Conservation (phyloP, 2,113 vertebrate species). For the Microtus montanus region DNA sequence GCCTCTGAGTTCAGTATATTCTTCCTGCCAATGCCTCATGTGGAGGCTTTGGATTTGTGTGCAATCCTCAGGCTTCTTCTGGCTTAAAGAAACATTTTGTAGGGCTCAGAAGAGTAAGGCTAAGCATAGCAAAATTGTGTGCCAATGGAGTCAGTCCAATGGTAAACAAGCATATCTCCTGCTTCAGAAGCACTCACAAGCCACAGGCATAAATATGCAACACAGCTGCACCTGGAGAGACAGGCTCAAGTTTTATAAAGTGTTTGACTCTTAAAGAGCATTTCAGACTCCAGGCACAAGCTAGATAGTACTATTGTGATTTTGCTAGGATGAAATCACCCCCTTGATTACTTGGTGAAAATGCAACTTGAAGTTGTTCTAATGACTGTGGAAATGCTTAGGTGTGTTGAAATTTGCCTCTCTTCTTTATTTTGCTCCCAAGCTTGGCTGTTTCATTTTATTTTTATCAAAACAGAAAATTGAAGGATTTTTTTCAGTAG, state of each 20-base stretch:
- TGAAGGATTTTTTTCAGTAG: not conserved
- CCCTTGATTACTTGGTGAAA: not conserved
- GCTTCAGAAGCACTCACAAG: constrained; percentile 41
- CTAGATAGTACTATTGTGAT: not conserved
- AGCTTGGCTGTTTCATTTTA: not conserved
- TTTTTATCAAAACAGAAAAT: not conserved
- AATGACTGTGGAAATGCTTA: not conserved
- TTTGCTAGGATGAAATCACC: not conserved
- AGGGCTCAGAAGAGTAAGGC: constrained; percentile 38
- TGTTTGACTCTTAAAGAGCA: constrained; percentile 8
- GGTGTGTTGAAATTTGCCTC: not conserved
- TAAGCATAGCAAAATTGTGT: constrained; percentile 48
- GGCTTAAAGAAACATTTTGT: constrained; percentile 2
- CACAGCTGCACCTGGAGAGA: not conserved
- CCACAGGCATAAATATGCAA: constrained; percentile 49
- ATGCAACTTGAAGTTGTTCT: not conserved
- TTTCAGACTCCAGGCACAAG: constrained; percentile 11
- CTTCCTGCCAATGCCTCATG: constrained; percentile 40
- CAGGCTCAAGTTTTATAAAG: constrained; percentile 51
- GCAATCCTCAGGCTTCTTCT: constrained; percentile 20
- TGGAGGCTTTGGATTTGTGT: constrained; percentile 41
- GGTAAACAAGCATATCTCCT: constrained; percentile 57
- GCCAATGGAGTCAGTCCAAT: constrained; percentile 1
- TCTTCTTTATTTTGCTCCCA: not conserved
- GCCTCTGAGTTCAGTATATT: not conserved